A percentile compares a stretch with the other conserved stretches of the same genome.
Conservation (phyloP, 2,113 vertebrate genomes). For the Cryptomyrus ogoouensis region DNA sequence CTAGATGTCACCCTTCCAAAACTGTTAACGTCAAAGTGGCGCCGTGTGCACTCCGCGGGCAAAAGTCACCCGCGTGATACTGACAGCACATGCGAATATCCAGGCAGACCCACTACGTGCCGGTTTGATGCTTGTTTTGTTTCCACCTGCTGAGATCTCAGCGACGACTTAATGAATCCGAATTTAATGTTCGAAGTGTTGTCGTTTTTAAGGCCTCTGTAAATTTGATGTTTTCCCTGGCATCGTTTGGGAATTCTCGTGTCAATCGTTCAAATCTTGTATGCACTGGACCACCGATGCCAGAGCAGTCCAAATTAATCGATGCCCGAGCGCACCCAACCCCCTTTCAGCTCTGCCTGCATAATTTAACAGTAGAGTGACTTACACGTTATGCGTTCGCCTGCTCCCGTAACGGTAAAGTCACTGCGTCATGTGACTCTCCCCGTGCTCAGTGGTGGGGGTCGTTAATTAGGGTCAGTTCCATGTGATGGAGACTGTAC, state of each 20-base stretch:
- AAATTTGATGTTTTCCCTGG: neutral
- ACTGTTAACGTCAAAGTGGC: neutral
- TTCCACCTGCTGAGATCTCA: neutral
- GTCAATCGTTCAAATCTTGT: neutral
- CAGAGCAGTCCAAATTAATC: neutral
- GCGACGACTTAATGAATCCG: neutral
- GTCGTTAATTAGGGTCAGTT: constrained; percentile 12
- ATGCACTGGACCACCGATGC: neutral
- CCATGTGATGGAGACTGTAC: neutral
- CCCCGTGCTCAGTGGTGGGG: neutral
- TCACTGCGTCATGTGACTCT: neutral
- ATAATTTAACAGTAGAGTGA: neutral
- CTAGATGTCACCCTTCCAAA: neutral
- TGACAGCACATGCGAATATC: neutral
- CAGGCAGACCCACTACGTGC: neutral
- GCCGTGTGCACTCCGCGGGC: neutral
- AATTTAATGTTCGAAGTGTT: neutral
- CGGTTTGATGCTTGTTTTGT: neutral
- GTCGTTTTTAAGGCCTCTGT: neutral
- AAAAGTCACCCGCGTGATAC: neutral
- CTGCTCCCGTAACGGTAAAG: neutral
- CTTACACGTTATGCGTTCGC: neutral
- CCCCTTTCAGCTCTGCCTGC: neutral
- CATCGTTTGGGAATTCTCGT: neutral
- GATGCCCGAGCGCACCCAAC: neutral